Conservation (phyloP, 2,113 vertebrate genomes). For the Micromys minutus region DNA sequence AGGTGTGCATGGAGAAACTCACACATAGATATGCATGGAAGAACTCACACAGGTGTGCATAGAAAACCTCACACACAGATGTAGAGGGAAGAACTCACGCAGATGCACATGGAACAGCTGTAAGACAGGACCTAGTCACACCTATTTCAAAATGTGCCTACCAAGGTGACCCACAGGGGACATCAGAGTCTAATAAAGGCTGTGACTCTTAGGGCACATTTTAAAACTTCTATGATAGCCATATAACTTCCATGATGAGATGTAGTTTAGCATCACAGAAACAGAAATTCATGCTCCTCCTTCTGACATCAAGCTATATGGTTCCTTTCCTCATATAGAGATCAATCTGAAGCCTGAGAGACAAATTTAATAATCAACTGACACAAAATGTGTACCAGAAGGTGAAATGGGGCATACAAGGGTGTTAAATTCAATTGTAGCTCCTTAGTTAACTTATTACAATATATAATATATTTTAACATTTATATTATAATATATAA, state of each 20-base stretch:
- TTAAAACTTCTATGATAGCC: not conserved
- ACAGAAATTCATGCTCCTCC: not conserved
- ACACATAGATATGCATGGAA: not conserved
- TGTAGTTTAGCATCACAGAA: not conserved
- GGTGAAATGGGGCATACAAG: not conserved
- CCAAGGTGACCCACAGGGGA: not conserved
- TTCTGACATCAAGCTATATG: not conserved
- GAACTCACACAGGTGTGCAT: not conserved
- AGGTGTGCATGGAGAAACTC: not conserved
- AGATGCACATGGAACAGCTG: too few relatives aligned
- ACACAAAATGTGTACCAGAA: not conserved
- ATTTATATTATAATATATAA: not conserved
- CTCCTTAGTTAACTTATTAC: not conserved
- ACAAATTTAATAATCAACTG: not conserved
- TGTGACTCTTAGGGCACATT: not conserved
- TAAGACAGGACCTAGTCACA: not conserved
- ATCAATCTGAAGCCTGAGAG: not conserved
- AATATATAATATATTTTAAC: too few relatives aligned
- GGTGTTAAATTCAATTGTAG: constrained; percentile 18
- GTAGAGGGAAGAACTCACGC: not conserved
- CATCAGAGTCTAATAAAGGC: not conserved
- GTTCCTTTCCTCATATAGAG: not conserved
- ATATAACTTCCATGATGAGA: not conserved
- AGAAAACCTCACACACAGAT: not conserved
- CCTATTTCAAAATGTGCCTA: not conserved